A percentile compares a stretch with the other conserved stretches of the same genome.
Evolutionary conservation across 2,888 invertebrate genomes (phyloP).

Genomic region (Seira musarum): DNA sequence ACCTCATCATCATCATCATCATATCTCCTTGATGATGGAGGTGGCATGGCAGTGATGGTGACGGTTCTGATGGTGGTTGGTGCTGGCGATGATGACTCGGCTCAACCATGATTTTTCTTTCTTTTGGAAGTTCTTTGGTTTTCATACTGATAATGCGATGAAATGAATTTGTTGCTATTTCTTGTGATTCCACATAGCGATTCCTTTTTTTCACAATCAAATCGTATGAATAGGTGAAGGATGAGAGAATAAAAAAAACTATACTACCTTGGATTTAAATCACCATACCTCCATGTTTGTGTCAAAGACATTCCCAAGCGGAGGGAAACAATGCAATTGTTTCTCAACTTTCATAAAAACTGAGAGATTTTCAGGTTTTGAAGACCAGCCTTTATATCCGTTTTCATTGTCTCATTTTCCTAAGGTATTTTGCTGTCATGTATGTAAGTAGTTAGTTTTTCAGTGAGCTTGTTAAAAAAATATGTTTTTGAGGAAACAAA

Average conservation of each 20-base stretch:
- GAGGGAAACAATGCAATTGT: constrained; percentile 34
- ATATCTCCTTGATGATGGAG: not conserved
- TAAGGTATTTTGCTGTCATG: constrained; percentile 1
- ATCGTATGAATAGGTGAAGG: constrained; percentile 5
- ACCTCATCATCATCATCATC: constrained; percentile 47
- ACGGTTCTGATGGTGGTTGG: not conserved
- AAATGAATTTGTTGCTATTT: constrained; percentile 32
- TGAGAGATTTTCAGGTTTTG: not conserved
- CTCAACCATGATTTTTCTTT: not conserved
- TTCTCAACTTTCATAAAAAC: constrained; percentile 17
- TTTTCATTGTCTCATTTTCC: not conserved
- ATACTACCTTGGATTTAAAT: constrained; percentile 18
- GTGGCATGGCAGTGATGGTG: not conserved
- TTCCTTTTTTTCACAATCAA: constrained; percentile 39
- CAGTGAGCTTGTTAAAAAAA: not conserved
- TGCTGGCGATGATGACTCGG: not conserved
- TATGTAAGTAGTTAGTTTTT: not conserved
- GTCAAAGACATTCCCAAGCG: constrained; percentile 53
- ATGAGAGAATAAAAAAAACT: constrained; percentile 37
- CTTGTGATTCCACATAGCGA: not conserved
- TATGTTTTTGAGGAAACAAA: constrained; percentile 7
- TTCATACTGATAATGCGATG: constrained; percentile 30
- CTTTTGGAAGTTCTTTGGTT: constrained; percentile 17
- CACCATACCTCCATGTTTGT: constrained; percentile 41
- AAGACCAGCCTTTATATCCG: not conserved